A percentile compares a stretch with the other conserved stretches of the same genome.
Evolutionary conservation across 1,140 invertebrate genomes (phyloP).

Genomic region (Drosophila virilis): DNA sequence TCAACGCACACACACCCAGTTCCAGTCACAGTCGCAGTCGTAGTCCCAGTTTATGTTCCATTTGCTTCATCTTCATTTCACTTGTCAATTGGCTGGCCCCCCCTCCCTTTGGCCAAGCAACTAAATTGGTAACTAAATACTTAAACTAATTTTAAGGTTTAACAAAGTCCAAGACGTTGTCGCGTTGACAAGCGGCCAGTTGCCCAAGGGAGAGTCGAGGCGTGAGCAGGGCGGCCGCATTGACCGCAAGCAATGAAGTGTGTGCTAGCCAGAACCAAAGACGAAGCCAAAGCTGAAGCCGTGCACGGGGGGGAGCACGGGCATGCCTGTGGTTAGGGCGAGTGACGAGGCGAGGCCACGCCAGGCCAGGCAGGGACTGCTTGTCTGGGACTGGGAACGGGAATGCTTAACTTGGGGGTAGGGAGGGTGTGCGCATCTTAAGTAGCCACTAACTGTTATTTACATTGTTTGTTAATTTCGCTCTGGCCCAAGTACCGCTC

Average conservation of each 20-base stretch:
- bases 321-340: slow-evolving; percentile 62
- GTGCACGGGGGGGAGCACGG: slow-evolving; percentile 9
- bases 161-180: slow-evolving; percentile 74
- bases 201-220: background rate
- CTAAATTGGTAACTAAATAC: slow-evolving; percentile 82
- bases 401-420: background rate
- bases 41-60: slow-evolving; percentile 8
- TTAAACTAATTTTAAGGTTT: slow-evolving; percentile 83
- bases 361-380: background rate
- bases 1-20: slow-evolving; percentile 19
- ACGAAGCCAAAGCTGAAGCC: slow-evolving; percentile 23
- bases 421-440: slow-evolving; percentile 44
- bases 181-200: slow-evolving; percentile 41
- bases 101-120: slow-evolving; percentile 16
- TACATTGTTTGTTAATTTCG: slow-evolving; percentile 77
- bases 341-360: background rate
- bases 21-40: background rate
- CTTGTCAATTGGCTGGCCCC: slow-evolving; percentile 34
- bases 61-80: slow-evolving; percentile 40
- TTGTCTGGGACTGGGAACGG: background rate
- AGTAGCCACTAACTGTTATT: slow-evolving; percentile 79
- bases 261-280: slow-evolving; percentile 19
- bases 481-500: slow-evolving; percentile 33
- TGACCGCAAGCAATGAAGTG: slow-evolving; percentile 76
- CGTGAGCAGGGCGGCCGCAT: slow-evolving; percentile 36